Conservation (phyloP, 35 echinoderm and acorn worm genomes). For the Patiria miniata region DNA sequence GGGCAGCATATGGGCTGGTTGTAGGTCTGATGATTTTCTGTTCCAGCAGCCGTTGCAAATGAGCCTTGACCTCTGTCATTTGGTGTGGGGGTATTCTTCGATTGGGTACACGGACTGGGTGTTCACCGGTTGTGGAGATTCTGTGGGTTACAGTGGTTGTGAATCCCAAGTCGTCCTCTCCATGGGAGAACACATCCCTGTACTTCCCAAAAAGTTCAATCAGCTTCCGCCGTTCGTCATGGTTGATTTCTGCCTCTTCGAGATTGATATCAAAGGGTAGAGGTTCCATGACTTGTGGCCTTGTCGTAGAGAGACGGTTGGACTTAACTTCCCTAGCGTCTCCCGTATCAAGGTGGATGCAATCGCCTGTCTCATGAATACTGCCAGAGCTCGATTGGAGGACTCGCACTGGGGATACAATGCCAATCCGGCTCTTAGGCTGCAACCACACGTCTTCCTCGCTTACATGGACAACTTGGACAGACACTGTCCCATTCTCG, state of each 20-base stretch:
- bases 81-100: background rate
- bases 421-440: conserved; percentile 8
- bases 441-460: background rate
- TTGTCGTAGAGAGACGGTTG: background rate
- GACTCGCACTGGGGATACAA: background rate
- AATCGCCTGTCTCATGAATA: background rate
- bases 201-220: background rate
- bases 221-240: background rate
- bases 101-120: background rate
- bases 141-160: background rate
- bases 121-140: background rate
- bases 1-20: background rate
- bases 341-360: conserved; percentile 23
- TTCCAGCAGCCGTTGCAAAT: conserved; percentile 3
- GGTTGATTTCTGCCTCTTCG: background rate
- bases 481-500: background rate
- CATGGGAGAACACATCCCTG: background rate
- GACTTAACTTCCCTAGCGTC: background rate
- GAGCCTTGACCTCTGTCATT: conserved; percentile 14
- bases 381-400: background rate
- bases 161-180: background rate
- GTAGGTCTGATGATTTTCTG: background rate
- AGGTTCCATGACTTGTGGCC: background rate
- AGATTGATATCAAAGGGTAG: background rate
- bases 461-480: background rate